These are phyloP conservation scores for Heterodera carotae DNA, from an alignment of 1,140 invertebrate species.

Conservation along the genomic window DNA sequence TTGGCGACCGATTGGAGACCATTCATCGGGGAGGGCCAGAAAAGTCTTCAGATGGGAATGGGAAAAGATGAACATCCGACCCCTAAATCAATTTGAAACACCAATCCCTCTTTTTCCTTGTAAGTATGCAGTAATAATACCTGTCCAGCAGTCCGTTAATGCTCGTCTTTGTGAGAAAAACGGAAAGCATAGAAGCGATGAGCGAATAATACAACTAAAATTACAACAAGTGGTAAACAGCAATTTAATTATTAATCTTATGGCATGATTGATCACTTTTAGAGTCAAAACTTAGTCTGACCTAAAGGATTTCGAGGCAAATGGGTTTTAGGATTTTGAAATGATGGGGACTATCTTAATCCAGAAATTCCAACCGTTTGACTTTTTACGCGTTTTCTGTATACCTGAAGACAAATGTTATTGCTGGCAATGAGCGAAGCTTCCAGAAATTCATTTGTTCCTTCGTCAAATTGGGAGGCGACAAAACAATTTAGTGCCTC, in stretches of 20 bases:
- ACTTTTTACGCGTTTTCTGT: slow-evolving; percentile 54
- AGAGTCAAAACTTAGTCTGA: too few species aligned
- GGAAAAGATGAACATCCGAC: slow-evolving; percentile 90
- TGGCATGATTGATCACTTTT: too few species aligned
- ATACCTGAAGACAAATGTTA: slow-evolving; percentile 55
- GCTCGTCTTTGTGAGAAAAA: slow-evolving; percentile 80
- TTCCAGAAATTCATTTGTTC: slow-evolving; percentile 75
- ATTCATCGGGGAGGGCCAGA: slow-evolving; percentile 66
- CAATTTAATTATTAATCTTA: too few species aligned
- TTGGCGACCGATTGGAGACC: slow-evolving; percentile 55
- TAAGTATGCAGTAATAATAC: too few species aligned
- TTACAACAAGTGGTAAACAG: not conserved
- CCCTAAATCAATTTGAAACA: slow-evolving; percentile 67
- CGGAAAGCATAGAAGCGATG: slow-evolving; percentile 73
- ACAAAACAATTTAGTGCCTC: slow-evolving; percentile 71
- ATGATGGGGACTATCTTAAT: too few species aligned
- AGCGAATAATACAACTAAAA: slow-evolving; percentile 76
- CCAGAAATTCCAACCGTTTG: slow-evolving; percentile 77
- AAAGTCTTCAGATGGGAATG: slow-evolving; percentile 75
- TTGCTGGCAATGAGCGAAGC: slow-evolving; percentile 69
- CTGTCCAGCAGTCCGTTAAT: slow-evolving; percentile 81
- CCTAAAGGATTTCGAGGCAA: too few species aligned
- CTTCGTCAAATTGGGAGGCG: slow-evolving; percentile 73
- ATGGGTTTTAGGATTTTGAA: too few species aligned
- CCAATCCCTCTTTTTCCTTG: too few species aligned